A percentile compares a stretch with the other conserved stretches of the same genome.
phyloP scores from a whole-genome alignment of 2,113 vertebrate species.

The Myiopsitta monachus region DNA sequence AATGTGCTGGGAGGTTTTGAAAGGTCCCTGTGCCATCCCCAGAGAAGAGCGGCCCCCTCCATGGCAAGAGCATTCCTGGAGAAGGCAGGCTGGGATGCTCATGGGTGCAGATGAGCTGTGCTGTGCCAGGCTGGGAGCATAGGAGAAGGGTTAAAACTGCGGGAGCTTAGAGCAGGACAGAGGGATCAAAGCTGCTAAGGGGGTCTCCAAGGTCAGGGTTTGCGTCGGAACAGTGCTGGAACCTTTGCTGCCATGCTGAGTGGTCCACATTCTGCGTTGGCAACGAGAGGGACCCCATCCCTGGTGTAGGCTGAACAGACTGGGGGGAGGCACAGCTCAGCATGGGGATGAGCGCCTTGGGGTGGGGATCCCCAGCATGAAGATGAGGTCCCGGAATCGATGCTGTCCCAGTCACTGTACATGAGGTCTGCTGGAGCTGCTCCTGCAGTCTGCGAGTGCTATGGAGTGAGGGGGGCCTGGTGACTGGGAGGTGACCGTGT shows the following conservation, averaged over 20 bases:
- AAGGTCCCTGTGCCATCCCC: background rate
- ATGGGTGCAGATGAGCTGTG: background rate
- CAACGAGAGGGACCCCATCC: background rate
- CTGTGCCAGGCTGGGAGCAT: background rate
- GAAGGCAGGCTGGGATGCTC: background rate
- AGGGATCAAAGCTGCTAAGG: background rate
- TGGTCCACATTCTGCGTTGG: background rate
- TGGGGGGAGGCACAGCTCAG: background rate
- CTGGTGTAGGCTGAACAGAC: background rate
- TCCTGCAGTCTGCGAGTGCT: background rate
- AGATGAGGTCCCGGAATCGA: background rate
- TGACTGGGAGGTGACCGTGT: background rate
- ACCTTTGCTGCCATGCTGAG: background rate
- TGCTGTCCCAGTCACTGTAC: accelerated
- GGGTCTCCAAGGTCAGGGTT: background rate
- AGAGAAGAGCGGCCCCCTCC: background rate
- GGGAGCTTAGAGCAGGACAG: background rate
- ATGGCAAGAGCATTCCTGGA: accelerated
- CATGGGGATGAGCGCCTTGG: background rate
- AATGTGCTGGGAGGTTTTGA: accelerated
- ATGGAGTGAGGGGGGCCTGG: accelerated
- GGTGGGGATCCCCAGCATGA: background rate
- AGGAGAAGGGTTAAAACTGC: background rate
- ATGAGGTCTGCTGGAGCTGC: background rate
- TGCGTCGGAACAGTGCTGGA: accelerated